A percentile compares a stretch with the other conserved stretches of the same genome.
Evolutionary conservation across 2,113 vertebrate genomes (phyloP).

Genomic region (Anoplopoma fimbria): DNA sequence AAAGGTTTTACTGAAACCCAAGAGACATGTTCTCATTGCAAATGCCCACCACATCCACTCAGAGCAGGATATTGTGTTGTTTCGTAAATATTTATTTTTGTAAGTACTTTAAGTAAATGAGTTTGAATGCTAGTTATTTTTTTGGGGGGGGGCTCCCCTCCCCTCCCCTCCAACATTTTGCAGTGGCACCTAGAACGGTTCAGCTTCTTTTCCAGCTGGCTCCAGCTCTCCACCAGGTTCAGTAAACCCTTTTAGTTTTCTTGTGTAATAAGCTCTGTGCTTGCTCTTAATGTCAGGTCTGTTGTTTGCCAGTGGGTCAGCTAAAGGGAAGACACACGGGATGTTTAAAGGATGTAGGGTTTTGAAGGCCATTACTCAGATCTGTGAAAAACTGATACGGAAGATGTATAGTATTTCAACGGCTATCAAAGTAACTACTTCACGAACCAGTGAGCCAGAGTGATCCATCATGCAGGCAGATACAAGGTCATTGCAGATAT

Average conservation of each 20-base stretch:
- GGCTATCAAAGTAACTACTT: background rate
- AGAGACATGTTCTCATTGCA: background rate
- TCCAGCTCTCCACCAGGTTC: background rate
- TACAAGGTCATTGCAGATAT: too few relatives aligned
- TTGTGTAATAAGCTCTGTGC: conserved; percentile 45
- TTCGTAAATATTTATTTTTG: conserved; percentile 78
- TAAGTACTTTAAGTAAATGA: conserved; percentile 33
- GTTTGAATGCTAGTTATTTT: too few relatives aligned
- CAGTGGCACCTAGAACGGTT: conserved; percentile 18
- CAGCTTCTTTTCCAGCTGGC: conserved; percentile 1
- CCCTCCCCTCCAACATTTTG: conserved; percentile 2
- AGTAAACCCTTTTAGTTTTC: conserved; percentile 7
- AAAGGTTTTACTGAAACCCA: conserved; percentile 18
- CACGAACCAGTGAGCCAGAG: background rate
- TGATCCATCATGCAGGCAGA: background rate
- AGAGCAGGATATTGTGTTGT: conserved; percentile 37
- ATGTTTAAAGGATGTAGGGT: background rate
- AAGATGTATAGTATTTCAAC: background rate
- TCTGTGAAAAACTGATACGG: background rate
- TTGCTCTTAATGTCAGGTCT: conserved; percentile 7
- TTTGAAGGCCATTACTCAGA: background rate
- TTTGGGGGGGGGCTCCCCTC: background rate
- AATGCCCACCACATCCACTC: background rate
- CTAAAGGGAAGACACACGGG: background rate
- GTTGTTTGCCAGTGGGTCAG: background rate